Evolutionary conservation across 2,797 vertebrate species (phyloP), one percentile per base, ranked within the genome.

Genomic region (Loriculus beryllinus): DNA sequence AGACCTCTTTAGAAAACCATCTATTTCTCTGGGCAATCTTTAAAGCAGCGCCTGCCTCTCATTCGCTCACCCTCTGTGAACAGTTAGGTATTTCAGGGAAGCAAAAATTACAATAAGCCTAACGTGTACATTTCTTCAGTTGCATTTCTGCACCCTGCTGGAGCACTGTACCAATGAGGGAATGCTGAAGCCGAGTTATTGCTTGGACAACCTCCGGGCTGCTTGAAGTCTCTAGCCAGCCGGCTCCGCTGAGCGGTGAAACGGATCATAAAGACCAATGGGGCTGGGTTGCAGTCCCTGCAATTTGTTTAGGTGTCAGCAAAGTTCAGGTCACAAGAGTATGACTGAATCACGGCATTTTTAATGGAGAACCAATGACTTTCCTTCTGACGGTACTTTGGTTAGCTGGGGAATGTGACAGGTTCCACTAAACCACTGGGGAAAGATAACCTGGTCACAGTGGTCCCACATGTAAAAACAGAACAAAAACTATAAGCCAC

Each of bases 291-390:
- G 90, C 76, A 82, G 82, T 37, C 86, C 87, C 85, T 52, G 71
- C 49, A 2, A 63, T 35, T 78, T 88, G 95, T 92, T 94, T 72
- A 91, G 85, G 79, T 90, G 95, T 96, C 95, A 97, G 94, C 94
- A 94, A 93, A 96, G 96, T 92, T 91, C 85, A 88, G 83, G 75
- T 87, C 91, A 80, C 83, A 48, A 74, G 91, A 93, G 78, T 23
- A 85, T 57, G 75, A 77, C 68, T 14, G 79, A 91, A 91, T 67
- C 72, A 69, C 12, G 2, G 88, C 69, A 37, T 82, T 86, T 84
- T 56, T 84, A 70, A 10, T 3, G 2, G 39, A 63, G 56, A 70
- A 72, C 21, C n/a, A 33, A 18, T 2, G 4, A 14, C 28, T 74
- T 52, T 49, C 54, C 3, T 74, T 68, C 82, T 76, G 79, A 65